Base-by-base conservation (phyloP, 2,113 vertebrate species). In the Terrapene triunguis region DNA sequence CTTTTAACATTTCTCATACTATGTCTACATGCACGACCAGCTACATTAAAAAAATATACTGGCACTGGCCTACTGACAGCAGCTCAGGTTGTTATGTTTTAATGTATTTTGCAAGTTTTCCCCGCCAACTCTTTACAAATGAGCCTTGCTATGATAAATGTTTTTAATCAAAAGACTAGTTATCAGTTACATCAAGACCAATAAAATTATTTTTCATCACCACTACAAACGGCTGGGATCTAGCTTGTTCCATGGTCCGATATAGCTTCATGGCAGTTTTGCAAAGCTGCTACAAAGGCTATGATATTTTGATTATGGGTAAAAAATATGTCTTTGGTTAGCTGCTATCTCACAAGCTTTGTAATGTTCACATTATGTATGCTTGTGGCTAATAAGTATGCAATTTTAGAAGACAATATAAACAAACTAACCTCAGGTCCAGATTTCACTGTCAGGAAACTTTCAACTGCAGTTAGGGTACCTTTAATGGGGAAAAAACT, bases 391-490 rank as follows among this genome's bases (percentile, higher is more conserved):
- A 35, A 42, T 50, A 89, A 4, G 12, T n/a, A 48, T 0, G 2
- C 55, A 48, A 55, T 59, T 74, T 62, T 86, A 87, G 47, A 11
- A 91, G 55, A 94, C 19, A 19, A 32, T 42, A 93, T 3, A 95
- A 89, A 88, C 35, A 94, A 97, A 98, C 98, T 87, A 97, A 99
- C 99, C 97, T 99, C 99, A 89, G 99, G 98, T 89, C 99, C 99
- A 79, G 96, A 50, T 35, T 98, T 96, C 85, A 99, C 13, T 0
- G 98, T 98, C 97, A 99, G 97, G 97, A 99, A 99, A 95, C 99
- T 99, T 98, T 99, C 99, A 24, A 99, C 98, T 55, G 99, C 97
- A 84, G 99, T 99, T 97, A 99, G 97, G 24, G 98, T 99, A 82
- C 99, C 99, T 98, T 88, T 82, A 91, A 96, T 12, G 81, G 25